Evolutionary conservation across 2,113 vertebrate genomes (phyloP).

Genomic region (Microcebus jonahi): DNA sequence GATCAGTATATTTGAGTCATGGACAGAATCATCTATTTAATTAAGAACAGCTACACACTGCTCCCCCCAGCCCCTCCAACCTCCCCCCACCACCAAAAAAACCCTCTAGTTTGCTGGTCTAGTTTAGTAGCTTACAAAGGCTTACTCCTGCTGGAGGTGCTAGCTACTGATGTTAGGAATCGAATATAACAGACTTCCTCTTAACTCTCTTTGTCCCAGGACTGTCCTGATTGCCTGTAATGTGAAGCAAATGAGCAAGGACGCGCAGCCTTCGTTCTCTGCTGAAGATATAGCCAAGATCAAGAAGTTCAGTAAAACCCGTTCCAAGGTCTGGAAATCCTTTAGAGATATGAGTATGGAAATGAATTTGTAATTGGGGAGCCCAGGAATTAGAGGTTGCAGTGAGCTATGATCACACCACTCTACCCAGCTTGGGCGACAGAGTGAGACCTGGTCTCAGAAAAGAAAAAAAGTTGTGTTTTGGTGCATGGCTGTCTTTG

Average conservation of each 20-base stretch:
- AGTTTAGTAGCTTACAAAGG: neutral
- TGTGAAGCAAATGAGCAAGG: conserved; percentile 96
- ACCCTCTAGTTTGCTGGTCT: neutral
- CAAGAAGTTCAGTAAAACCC: conserved; percentile 93
- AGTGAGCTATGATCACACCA: too few species aligned
- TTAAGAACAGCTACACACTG: neutral
- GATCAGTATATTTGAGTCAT: neutral
- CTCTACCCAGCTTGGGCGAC: too few species aligned
- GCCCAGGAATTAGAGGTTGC: too few species aligned
- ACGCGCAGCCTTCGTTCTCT: conserved; percentile 89
- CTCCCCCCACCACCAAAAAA: accelerated
- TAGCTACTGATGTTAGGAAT: neutral
- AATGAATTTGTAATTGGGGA: neutral
- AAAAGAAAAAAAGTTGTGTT: neutral
- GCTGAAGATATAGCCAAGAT: conserved; percentile 95
- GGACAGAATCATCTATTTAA: neutral
- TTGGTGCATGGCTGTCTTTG: neutral
- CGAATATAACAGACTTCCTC: neutral
- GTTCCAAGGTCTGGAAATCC: conserved; percentile 87
- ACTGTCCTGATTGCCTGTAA: conserved; percentile 97
- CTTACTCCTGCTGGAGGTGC: neutral
- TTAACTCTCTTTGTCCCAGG: conserved; percentile 81
- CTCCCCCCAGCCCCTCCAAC: too few species aligned
- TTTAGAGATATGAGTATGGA: neutral
- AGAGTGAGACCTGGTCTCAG: too few species aligned